Percentiles rank a stretch among this genome's conserved stretches.
Conservation (phyloP, 2,113 vertebrate species). For the Dicentrarchus labrax region DNA sequence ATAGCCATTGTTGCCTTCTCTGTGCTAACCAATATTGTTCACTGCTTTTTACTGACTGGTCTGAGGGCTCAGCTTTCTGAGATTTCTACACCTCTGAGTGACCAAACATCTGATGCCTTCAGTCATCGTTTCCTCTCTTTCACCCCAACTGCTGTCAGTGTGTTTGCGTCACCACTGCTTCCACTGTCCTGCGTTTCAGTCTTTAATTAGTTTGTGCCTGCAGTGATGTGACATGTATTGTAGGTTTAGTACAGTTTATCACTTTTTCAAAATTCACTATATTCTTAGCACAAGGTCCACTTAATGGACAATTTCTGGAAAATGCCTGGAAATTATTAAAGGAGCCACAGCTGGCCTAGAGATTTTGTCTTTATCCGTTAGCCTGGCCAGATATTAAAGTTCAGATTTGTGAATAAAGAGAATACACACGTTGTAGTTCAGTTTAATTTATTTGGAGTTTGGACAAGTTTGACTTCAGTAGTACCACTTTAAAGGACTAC, state of each 20-base stretch:
- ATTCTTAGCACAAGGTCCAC: background rate
- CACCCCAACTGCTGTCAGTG: background rate
- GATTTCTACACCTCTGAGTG: background rate
- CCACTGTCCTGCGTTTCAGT: background rate
- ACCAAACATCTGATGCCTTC: constrained; percentile 12
- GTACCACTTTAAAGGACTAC: background rate
- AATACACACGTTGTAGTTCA: background rate
- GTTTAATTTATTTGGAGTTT: background rate
- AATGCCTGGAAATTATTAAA: constrained; percentile 4
- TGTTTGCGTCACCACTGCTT: constrained; percentile 29
- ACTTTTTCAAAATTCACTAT: background rate
- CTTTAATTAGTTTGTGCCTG: constrained; percentile 19
- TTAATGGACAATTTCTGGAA: constrained; percentile 8
- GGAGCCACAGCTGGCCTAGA: background rate
- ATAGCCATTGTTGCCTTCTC: constrained; percentile 14
- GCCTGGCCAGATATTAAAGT: background rate
- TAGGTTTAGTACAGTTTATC: constrained; percentile 26
- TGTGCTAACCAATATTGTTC: background rate
- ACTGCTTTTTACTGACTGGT: background rate
- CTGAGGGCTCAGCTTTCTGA: background rate
- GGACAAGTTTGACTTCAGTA: background rate
- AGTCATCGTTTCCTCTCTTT: background rate
- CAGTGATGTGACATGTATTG: constrained; percentile 31
- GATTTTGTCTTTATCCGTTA: background rate
- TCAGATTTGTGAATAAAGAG: background rate